Evolutionary conservation across 1,140 invertebrate genomes (phyloP), one percentile per base, ranked within the genome.

Genomic region (Neocloeon triangulifer): DNA sequence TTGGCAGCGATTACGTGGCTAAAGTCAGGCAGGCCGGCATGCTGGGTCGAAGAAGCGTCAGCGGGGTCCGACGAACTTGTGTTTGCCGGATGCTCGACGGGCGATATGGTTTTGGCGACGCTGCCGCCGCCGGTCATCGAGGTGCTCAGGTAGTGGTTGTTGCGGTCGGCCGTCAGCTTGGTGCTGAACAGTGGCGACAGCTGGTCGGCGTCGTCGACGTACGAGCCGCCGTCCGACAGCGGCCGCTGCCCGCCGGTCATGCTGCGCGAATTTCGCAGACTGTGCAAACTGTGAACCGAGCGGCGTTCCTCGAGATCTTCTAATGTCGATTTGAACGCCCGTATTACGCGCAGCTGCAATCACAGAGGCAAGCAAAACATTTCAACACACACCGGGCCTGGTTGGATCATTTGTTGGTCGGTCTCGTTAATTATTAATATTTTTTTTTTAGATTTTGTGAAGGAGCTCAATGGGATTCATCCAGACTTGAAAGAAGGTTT

Each of bases 331-430:
- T 89, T 94, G 84, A 99, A 99, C 55, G 92, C 94, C 68, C 91
- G 82, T 64, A 98, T 92, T 64, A 98, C 94, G 65, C 94, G 84
- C 66, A 98, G 79, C 92, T 98, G 85, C 66, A 84, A 84, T 68
- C 68, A 69, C 51, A 64, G n/a, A n/a, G 60, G 61, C 43, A 48
- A 41, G 43, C n/a, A n/a, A n/a, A n/a, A n/a, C n/a, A n/a, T n/a
- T n/a, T n/a, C n/a, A 32, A 19, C 6, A 32, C 31, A 32, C 19
- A 32, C 16, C 31, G 25, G 19, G 13, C 19, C 13, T 16, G 30
- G 19, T 14, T 31, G 13, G 19, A 14, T 31, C 13, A 14, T 31
- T 31, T 16, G 19, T 16, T 17, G 4, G n/a, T n/a, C n/a, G n/a
- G n/a, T n/a, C n/a, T n/a, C n/a, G n/a, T n/a, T n/a, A n/a, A n/a